Percentiles rank a stretch among this genome's conserved stretches.
phyloP scores from a whole-genome alignment of 2,113 vertebrate genomes.

The Thamnaconus septentrionalis region DNA sequence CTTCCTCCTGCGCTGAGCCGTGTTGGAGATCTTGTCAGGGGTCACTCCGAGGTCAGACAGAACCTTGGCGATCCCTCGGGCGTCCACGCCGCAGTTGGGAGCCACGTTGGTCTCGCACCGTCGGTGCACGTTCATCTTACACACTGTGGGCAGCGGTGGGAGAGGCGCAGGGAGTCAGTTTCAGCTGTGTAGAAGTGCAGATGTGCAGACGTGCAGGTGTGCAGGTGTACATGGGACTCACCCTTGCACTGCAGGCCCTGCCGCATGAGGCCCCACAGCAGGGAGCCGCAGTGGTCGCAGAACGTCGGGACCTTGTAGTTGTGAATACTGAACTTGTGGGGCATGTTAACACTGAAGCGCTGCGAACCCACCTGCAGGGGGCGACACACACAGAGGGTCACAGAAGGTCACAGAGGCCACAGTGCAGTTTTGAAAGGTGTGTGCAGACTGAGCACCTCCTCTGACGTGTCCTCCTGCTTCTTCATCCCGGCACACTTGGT shows the following conservation, averaged over 20 bases:
- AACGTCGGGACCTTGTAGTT: constrained; percentile 99
- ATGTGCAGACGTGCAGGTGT: neutral
- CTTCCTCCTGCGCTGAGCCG: constrained; percentile 94
- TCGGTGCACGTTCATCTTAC: constrained; percentile 99
- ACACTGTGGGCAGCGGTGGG: constrained; percentile 75
- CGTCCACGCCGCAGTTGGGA: constrained; percentile 96
- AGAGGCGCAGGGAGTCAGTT: neutral
- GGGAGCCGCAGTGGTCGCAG: constrained; percentile 98
- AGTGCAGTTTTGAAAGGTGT: neutral
- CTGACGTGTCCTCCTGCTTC: constrained; percentile 91
- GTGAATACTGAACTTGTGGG: constrained; percentile 98
- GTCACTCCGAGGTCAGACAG: constrained; percentile 96
- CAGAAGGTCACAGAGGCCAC: constrained; percentile 9
- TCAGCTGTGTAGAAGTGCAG: neutral
- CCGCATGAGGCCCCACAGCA: constrained; percentile 96
- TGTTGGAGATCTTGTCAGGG: constrained; percentile 97
- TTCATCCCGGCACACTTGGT: constrained; percentile 97
- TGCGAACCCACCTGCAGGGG: constrained; percentile 91
- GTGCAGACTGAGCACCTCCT: constrained; percentile 80
- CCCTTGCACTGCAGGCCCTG: constrained; percentile 99
- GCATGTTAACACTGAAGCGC: constrained; percentile 98
- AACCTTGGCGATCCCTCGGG: constrained; percentile 95
- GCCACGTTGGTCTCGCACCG: constrained; percentile 96
- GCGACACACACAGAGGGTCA: constrained; percentile 53
- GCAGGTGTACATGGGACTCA: constrained; percentile 53